Evolutionary conservation across 2,113 vertebrate genomes (phyloP).

Genomic region (Antechinus flavipes): DNA sequence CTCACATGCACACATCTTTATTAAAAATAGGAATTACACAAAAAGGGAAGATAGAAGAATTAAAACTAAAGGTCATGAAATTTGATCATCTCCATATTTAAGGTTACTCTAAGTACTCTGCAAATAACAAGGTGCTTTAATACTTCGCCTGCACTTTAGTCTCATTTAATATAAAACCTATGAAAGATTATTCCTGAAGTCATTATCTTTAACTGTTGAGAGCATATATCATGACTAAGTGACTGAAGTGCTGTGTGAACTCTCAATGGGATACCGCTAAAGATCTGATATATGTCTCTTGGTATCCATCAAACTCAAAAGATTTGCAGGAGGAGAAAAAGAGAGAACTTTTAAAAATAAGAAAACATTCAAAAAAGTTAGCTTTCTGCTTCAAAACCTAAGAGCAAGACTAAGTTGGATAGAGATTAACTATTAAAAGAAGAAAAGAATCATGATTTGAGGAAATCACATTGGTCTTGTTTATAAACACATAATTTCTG

Average conservation of each 20-base stretch:
- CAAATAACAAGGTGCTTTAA: constrained; percentile 87
- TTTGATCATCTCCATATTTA: constrained; percentile 87
- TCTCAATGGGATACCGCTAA: constrained; percentile 78
- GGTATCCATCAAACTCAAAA: constrained; percentile 77
- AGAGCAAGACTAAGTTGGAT: neutral
- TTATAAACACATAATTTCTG: neutral
- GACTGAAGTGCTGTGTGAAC: constrained; percentile 81
- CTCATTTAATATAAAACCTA: constrained; percentile 86
- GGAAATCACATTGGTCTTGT: neutral
- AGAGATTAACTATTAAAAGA: constrained; percentile 28
- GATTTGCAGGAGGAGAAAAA: constrained; percentile 75
- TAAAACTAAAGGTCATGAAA: constrained; percentile 87
- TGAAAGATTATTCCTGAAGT: constrained; percentile 87
- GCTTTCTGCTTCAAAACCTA: constrained; percentile 27
- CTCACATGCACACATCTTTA: constrained; percentile 60
- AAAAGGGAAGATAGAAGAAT: constrained; percentile 69
- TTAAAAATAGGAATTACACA: constrained; percentile 65
- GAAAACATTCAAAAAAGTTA: constrained; percentile 40
- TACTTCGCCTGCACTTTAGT: constrained; percentile 83
- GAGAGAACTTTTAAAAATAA: constrained; percentile 69
- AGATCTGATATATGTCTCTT: constrained; percentile 83
- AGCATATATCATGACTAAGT: constrained; percentile 87
- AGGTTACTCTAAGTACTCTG: constrained; percentile 86
- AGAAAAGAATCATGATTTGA: neutral
- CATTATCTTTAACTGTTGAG: constrained; percentile 87